These are phyloP conservation scores for Xenopus petersii DNA, from an alignment of 2,797 vertebrate genomes.

Conservation along the genomic window DNA sequence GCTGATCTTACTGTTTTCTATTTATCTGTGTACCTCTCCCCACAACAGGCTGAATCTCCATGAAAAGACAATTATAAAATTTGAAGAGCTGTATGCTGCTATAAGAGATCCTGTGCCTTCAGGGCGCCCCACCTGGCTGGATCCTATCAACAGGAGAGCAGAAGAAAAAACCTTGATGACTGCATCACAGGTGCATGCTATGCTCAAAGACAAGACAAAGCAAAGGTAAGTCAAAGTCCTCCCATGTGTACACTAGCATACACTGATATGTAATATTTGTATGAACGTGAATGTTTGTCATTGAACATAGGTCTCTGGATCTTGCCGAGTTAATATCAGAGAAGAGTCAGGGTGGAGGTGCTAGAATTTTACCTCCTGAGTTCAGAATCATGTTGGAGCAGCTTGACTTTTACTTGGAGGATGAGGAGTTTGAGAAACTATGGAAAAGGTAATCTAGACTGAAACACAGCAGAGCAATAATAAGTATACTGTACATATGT, in stretches of 20 bases:
- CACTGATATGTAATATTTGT: neutral
- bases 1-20: too few species aligned
- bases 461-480: too few species aligned
- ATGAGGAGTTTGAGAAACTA: slow-evolving; percentile 57
- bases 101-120: slow-evolving; percentile 30
- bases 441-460: slow-evolving; percentile 50
- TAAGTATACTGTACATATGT: neutral
- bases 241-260: neutral
- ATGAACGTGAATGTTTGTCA: neutral
- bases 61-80: slow-evolving; percentile 48
- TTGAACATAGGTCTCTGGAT: slow-evolving; percentile 50
- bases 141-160: slow-evolving; percentile 31
- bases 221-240: slow-evolving; percentile 37
- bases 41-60: slow-evolving; percentile 49
- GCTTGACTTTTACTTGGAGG: slow-evolving; percentile 52
- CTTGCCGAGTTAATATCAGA: slow-evolving; percentile 45
- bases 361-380: slow-evolving; percentile 51
- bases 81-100: slow-evolving; percentile 52
- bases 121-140: slow-evolving; percentile 32
- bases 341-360: slow-evolving; percentile 44
- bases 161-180: slow-evolving; percentile 12
- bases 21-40: too few species aligned
- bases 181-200: slow-evolving; percentile 42
- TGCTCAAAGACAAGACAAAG: slow-evolving; percentile 50
- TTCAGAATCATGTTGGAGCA: slow-evolving; percentile 54